Evolutionary conservation across 2,888 invertebrate genomes (phyloP).

Genomic region (Lithophane leautieri): DNA sequence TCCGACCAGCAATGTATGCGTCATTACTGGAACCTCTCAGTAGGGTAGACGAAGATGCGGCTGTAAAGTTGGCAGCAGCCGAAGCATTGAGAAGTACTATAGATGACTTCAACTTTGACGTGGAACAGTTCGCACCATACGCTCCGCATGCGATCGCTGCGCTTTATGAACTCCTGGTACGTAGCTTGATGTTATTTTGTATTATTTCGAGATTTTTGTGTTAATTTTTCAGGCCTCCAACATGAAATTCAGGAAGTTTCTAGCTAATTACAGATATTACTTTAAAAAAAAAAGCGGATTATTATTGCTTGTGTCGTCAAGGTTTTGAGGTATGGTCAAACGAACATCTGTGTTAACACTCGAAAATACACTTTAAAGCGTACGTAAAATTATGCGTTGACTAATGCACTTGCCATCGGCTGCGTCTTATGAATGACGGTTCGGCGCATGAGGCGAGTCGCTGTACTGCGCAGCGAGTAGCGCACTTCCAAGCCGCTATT

Average conservation of each 20-base stretch:
- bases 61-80: constrained; percentile 96
- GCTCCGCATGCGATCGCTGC: constrained; percentile 94
- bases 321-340: not conserved
- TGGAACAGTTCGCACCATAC: constrained; percentile 96
- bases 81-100: constrained; percentile 95
- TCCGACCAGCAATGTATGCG: constrained; percentile 95
- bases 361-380: no score
- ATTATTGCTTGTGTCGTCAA: not conserved
- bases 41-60: constrained; percentile 94
- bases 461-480: no score
- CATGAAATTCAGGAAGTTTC: not conserved
- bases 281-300: not conserved
- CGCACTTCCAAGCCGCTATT: no score
- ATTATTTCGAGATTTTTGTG: not conserved
- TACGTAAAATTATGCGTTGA: no score
- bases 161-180: constrained; percentile 95
- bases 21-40: constrained; percentile 93
- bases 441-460: no score
- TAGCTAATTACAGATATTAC: no score
- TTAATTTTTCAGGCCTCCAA: not conserved
- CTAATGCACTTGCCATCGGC: no score
- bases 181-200: constrained; percentile 27
- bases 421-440: not conserved
- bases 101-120: constrained; percentile 97
- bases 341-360: not conserved